Base-by-base conservation (phyloP, 1,140 invertebrate genomes). In the Branchinecta lynchi region DNA sequence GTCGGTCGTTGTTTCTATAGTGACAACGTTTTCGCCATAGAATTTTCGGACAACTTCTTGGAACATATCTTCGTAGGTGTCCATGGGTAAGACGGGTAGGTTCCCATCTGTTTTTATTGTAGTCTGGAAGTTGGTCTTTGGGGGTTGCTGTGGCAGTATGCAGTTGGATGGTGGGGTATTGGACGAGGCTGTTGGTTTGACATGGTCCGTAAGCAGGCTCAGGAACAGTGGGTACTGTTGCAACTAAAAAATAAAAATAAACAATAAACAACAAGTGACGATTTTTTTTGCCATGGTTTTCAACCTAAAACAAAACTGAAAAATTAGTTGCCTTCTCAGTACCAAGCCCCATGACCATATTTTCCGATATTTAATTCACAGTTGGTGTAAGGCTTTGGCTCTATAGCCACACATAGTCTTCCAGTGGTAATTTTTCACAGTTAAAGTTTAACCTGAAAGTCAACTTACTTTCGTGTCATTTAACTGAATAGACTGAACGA, bases 41-140 rank as follows among this genome's bases (percentile, higher is more conserved):
- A 92, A 81, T 81, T 93, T 93, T 75, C 89, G 85, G 65, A 89
- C 92, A 74, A 92, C 92, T 82, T 93, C 90, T 79, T 92, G 91
- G 77, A 89, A 87, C 84, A 86, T 86, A 73, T 87, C 85, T 77
- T 87, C 86, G 76, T 86, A 86, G 76, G 82, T 84, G 74, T 86
- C 85, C 46, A 73, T 72, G n/a, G 71, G 65, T 43, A 72, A 44
- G 17, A 73, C 68, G 15, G 72, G 72, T 46, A 72, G 44, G 60
- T 72, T 68, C 12, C 72, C 72, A 44, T 69, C 72, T 21, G 51
- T 6, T 60, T 60, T 60, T 2, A 60, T 6, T 20, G 51, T 60
- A 15, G 12, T 12, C 3, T 15, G 17, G 51, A 15, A 15, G 51
- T 20, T 60, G 12, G 17, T 60, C 17, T 60, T 60, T 12, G 51